Conservation (phyloP, 2,113 vertebrate genomes). For the Anoplopoma fimbria region DNA sequence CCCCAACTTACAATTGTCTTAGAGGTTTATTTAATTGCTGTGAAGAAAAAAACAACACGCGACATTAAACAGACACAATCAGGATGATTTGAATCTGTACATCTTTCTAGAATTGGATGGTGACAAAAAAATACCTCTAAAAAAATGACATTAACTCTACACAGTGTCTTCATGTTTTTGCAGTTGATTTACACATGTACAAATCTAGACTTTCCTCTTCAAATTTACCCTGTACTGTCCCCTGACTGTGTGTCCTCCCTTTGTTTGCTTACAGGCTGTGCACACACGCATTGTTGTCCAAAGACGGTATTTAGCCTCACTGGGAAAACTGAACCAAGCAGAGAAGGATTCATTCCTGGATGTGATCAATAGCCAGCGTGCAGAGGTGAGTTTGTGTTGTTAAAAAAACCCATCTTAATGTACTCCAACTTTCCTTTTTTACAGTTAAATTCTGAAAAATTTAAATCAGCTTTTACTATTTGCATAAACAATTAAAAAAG, state of each 20-base stretch:
- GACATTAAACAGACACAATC: background rate
- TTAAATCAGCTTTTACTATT: background rate
- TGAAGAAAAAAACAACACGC: background rate
- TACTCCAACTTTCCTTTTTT: background rate
- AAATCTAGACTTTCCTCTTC: background rate
- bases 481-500: background rate
- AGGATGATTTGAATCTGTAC: background rate
- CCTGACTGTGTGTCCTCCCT: conserved; percentile 17
- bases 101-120: background rate
- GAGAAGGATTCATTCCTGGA: conserved; percentile 81
- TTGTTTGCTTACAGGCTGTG: conserved; percentile 73
- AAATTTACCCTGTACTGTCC: background rate
- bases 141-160: background rate
- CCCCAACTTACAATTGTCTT: background rate
- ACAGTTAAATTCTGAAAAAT: background rate
- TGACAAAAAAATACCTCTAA: background rate
- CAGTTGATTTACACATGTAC: background rate
- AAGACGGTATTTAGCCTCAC: conserved; percentile 77
- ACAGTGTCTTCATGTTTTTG: background rate
- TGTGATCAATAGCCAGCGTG: conserved; percentile 79
- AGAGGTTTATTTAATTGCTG: background rate
- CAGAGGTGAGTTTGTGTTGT: conserved; percentile 70
- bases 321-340: conserved; percentile 79
- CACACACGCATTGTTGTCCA: conserved; percentile 83
- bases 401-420: background rate